Percentiles rank a stretch among this genome's conserved stretches.
Conservation (phyloP, 2,113 vertebrate genomes). For the Heteronetta atricapilla region DNA sequence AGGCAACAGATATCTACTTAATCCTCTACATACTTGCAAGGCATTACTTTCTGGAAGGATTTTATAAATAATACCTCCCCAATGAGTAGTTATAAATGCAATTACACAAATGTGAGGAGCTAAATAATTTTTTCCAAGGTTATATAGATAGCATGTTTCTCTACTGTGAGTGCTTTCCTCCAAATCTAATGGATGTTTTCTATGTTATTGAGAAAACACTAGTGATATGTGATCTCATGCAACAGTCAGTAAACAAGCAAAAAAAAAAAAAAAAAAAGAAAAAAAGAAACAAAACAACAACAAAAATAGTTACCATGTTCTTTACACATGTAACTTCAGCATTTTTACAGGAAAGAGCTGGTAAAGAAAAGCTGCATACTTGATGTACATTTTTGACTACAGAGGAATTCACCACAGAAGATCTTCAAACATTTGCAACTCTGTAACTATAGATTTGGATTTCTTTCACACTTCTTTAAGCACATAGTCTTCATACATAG, state of each 20-base stretch:
- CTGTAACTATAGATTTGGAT: not conserved
- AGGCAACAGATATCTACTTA: not conserved
- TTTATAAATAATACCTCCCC: conserved; percentile 20
- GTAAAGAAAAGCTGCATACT: not conserved
- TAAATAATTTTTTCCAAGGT: conserved; percentile 23
- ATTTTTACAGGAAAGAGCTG: not conserved
- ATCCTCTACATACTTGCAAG: conserved; percentile 12
- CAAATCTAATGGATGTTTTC: not conserved
- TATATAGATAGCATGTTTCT: not conserved
- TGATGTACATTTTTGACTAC: not conserved
- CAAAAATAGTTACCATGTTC: not conserved
- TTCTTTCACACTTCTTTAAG: not conserved
- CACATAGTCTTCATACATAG: not conserved
- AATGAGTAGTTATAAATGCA: not conserved
- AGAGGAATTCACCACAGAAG: not conserved
- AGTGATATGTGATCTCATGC: not conserved
- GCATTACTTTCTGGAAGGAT: conserved; percentile 13
- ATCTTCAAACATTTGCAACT: not conserved
- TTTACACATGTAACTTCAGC: not conserved
- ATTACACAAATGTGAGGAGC: conserved; percentile 19
- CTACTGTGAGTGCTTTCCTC: not conserved
- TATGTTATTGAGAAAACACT: not conserved
- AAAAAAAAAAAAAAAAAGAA: not conserved
- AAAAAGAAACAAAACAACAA: too few species aligned
- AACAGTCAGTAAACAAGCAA: not conserved